Evolutionary conservation across 2,113 vertebrate genomes (phyloP).

Genomic region (Stegastes partitus): DNA sequence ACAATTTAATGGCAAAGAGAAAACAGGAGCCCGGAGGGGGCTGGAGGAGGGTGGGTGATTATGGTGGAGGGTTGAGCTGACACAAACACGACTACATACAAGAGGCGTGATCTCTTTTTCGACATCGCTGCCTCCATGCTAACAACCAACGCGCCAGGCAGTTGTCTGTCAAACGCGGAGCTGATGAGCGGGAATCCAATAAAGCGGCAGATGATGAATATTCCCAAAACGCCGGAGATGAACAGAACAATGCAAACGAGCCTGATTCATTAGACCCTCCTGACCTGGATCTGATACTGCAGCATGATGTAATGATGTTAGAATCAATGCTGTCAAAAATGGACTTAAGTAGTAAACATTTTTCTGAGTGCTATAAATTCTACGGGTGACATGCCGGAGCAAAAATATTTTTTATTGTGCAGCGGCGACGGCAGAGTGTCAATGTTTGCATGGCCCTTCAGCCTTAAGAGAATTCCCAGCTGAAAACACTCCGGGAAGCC

Average conservation of each 20-base stretch:
- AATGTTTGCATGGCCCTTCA: slow-evolving; percentile 71
- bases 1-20: slow-evolving; percentile 87
- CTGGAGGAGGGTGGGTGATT: slow-evolving; percentile 65
- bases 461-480: slow-evolving; percentile 73
- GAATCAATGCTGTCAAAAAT: slow-evolving; percentile 12
- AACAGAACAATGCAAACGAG: slow-evolving; percentile 64
- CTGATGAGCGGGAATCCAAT: slow-evolving; percentile 73
- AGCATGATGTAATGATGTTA: neutral
- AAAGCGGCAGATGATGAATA: slow-evolving; percentile 69
- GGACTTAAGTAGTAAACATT: too few species aligned
- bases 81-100: slow-evolving; percentile 81
- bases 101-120: slow-evolving; percentile 71
- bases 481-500: slow-evolving; percentile 65
- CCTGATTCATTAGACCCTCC: slow-evolving; percentile 55
- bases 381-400: slow-evolving; percentile 12
- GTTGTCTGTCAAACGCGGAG: slow-evolving; percentile 64
- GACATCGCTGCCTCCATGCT: slow-evolving; percentile 64
- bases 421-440: slow-evolving; percentile 53
- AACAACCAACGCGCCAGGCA: slow-evolving; percentile 63
- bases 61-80: slow-evolving; percentile 68
- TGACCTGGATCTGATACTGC: slow-evolving; percentile 27
- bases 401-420: slow-evolving; percentile 57
- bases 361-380: slow-evolving; percentile 23
- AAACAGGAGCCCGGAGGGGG: slow-evolving; percentile 78
- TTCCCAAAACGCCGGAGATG: slow-evolving; percentile 66